Percentiles rank a stretch among this genome's conserved stretches.
phyloP scores from a whole-genome alignment of 2,888 invertebrate genomes.

The Epicampocera succincta region DNA sequence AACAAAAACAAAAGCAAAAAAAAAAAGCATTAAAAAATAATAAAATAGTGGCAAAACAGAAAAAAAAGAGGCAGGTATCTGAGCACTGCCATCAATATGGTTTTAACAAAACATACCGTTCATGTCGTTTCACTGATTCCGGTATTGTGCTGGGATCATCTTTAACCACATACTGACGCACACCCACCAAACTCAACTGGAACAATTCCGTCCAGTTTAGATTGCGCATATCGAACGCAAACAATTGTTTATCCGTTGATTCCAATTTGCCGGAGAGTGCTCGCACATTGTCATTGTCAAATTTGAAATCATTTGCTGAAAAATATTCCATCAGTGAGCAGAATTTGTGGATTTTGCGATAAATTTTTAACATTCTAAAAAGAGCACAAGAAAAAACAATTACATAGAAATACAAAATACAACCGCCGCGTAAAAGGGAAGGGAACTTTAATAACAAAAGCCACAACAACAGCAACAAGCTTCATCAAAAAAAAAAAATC shows the following conservation, averaged over 20 bases:
- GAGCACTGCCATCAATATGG: conserved; percentile 26
- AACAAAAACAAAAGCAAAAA: not conserved
- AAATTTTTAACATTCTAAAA: conserved; percentile 89
- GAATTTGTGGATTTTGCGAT: conserved; percentile 91
- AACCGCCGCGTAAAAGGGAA: not conserved
- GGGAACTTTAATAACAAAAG: conserved; percentile 4
- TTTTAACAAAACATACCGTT: conserved; percentile 82
- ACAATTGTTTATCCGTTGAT: conserved; percentile 83
- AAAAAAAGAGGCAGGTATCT: conserved; percentile 33
- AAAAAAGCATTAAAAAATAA: conserved; percentile 15
- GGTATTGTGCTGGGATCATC: conserved; percentile 88
- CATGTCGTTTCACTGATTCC: conserved; percentile 85
- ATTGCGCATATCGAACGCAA: conserved; percentile 88
- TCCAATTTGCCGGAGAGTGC: conserved; percentile 81
- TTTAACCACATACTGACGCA: conserved; percentile 89
- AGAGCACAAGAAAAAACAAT: conserved; percentile 19
- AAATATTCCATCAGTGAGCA: conserved; percentile 90
- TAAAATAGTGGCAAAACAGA: not conserved
- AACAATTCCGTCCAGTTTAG: conserved; percentile 86
- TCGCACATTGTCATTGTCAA: conserved; percentile 85
- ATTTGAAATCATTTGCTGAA: conserved; percentile 88
- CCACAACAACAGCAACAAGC: not conserved
- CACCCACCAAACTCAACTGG: conserved; percentile 86
- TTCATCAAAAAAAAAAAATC: not conserved
- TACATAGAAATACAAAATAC: conserved; percentile 10